A percentile compares a stretch with the other conserved stretches of the same genome.
phyloP scores from a whole-genome alignment of 2,113 vertebrate genomes.

The Cavia aperea region DNA sequence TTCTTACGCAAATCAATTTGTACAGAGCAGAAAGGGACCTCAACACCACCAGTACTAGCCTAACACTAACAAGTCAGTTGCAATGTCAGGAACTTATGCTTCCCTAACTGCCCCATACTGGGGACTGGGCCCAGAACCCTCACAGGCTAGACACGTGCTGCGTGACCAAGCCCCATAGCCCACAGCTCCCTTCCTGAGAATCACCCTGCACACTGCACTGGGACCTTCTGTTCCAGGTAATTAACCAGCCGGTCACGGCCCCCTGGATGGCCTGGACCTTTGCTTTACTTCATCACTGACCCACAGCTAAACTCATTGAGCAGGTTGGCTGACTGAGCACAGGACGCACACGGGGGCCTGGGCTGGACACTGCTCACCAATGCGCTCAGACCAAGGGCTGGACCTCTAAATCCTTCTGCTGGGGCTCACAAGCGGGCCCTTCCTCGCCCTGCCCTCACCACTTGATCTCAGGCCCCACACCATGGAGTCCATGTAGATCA shows the following conservation, averaged over 20 bases:
- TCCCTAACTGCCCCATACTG: not conserved
- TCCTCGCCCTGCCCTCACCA: not conserved
- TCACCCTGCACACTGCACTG: not conserved
- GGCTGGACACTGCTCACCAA: not conserved
- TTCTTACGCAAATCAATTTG: not conserved
- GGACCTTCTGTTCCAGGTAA: conserved; percentile 46
- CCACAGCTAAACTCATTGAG: conserved; percentile 40
- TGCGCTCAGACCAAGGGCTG: not conserved
- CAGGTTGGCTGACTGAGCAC: not conserved
- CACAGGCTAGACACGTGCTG: not conserved
- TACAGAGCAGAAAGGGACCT: not conserved
- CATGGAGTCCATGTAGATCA: not conserved
- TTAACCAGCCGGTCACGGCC: conserved; percentile 52
- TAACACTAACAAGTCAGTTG: not conserved
- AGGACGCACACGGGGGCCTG: not conserved
- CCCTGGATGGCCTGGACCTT: conserved; percentile 34
- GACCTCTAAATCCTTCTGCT: not conserved
- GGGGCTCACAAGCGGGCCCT: not conserved
- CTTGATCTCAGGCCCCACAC: not conserved
- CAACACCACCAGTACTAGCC: not conserved
- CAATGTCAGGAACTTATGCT: not conserved
- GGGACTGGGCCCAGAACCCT: not conserved
- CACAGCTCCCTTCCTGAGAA: not conserved
- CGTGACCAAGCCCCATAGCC: not conserved
- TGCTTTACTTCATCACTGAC: conserved; percentile 39